Conservation (phyloP, 2,888 invertebrate species). For the Hedychridium roseum region DNA sequence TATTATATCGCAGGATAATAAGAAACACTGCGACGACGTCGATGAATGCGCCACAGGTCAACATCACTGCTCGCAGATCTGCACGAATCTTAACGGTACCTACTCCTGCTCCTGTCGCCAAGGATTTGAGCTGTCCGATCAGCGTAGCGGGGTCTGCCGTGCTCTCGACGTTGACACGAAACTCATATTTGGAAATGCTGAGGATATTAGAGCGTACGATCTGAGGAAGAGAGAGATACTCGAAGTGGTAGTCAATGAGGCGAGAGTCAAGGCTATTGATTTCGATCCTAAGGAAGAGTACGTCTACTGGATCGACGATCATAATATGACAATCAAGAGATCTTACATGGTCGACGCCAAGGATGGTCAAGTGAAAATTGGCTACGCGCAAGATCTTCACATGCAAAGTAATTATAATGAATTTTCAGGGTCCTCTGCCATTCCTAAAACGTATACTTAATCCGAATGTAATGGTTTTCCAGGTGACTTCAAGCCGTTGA, state of each 20-base stretch:
- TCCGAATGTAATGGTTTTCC: too few relatives aligned
- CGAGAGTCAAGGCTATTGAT: conserved; percentile 90
- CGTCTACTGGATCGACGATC: conserved; percentile 95
- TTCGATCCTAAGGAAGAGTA: conserved; percentile 85
- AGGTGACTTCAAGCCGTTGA: conserved; percentile 84
- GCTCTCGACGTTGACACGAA: conserved; percentile 71
- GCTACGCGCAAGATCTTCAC: conserved; percentile 86
- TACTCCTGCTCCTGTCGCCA: conserved; percentile 87
- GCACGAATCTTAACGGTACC: conserved; percentile 90
- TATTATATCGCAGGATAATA: conserved; percentile 80
- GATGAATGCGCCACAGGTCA: conserved; percentile 86
- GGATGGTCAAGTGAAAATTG: conserved; percentile 79
- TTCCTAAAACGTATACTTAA: background rate
- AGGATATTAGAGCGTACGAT: conserved; percentile 82
- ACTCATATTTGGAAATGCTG: conserved; percentile 81
- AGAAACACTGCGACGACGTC: conserved; percentile 86
- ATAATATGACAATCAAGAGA: conserved; percentile 88
- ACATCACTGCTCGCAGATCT: conserved; percentile 93
- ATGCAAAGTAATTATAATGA: conserved; percentile 68
- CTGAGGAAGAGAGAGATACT: conserved; percentile 74
- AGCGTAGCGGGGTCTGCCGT: conserved; percentile 84
- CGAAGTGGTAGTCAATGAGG: conserved; percentile 83
- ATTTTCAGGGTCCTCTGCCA: background rate
- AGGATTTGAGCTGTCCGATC: conserved; percentile 81
- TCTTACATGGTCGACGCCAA: conserved; percentile 87